Evolutionary conservation across 2,888 invertebrate species (phyloP).

Genomic region (Ellobium chinense): DNA sequence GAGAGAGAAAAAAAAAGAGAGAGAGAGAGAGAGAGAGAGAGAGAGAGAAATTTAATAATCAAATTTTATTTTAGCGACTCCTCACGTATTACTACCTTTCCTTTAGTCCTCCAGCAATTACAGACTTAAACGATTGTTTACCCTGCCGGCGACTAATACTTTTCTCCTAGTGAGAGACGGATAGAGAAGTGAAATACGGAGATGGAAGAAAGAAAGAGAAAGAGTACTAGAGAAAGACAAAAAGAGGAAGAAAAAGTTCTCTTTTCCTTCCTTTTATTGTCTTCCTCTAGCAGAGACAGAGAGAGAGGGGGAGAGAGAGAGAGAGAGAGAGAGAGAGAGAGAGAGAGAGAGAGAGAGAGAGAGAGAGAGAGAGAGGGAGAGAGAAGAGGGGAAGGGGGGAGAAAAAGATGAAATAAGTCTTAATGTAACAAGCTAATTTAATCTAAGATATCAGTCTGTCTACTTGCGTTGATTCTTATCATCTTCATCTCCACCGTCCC

Average conservation of each 20-base stretch:
- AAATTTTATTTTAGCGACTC: no score
- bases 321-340: neutral
- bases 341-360: neutral
- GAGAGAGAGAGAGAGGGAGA: neutral
- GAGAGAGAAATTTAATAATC: no score
- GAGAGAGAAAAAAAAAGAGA: neutral
- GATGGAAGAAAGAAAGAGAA: neutral
- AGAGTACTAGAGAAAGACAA: neutral
- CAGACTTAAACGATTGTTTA: no score
- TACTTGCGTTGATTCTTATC: no score
- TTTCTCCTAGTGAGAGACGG: no score
- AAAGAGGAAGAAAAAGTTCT: neutral
- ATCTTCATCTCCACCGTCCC: no score
- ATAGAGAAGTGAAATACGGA: no score
- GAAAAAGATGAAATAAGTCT: neutral
- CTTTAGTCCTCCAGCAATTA: no score
- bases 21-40: neutral
- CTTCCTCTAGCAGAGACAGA: neutral
- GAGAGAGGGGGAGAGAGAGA: neutral
- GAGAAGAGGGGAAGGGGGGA: neutral
- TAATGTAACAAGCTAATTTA: no score
- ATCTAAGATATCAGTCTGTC: no score
- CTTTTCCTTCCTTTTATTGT: constrained; percentile 3
- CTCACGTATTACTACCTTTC: no score
- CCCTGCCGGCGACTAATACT: no score